Conservation (phyloP, 2,888 invertebrate species). For the Watsonalla cultraria region DNA sequence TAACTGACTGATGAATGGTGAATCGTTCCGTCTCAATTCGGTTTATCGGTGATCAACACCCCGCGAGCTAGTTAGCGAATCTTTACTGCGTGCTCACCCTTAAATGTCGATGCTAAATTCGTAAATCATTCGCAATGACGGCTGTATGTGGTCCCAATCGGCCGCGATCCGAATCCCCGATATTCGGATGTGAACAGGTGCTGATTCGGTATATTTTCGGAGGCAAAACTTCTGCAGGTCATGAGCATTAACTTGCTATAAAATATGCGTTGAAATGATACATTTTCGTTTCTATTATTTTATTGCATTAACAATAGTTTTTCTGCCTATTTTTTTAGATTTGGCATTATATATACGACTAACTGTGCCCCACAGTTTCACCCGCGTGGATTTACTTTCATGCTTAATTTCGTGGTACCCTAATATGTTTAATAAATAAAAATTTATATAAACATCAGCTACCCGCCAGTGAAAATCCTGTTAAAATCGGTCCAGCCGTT, state of each 20-base stretch:
- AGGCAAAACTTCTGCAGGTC: conserved; percentile 50
- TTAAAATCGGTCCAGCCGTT: too few relatives aligned
- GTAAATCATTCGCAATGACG: conserved; percentile 63
- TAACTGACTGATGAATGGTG: conserved; percentile 77
- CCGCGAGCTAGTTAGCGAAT: conserved; percentile 69
- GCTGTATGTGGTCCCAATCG: conserved; percentile 59
- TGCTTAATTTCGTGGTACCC: too few relatives aligned
- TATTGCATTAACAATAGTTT: too few relatives aligned
- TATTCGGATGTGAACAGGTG: conserved; percentile 54
- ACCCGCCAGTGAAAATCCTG: too few relatives aligned
- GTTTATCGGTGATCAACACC: conserved; percentile 70
- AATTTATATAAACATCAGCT: too few relatives aligned
- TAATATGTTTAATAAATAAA: too few relatives aligned
- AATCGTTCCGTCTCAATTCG: conserved; percentile 71
- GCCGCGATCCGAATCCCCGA: conserved; percentile 33
- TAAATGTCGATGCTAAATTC: conserved; percentile 41
- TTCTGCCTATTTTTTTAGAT: too few relatives aligned
- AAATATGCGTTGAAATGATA: conserved; percentile 39
- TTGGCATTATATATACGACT: too few relatives aligned
- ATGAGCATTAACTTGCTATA: conserved; percentile 45
- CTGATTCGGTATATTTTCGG: conserved; percentile 46
- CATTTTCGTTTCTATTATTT: conserved; percentile 34
- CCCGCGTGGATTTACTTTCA: too few relatives aligned
- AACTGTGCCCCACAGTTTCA: too few relatives aligned
- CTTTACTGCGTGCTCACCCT: conserved; percentile 37